Base-by-base conservation (phyloP, 2,113 vertebrate genomes). In the Eulemur macaco region DNA sequence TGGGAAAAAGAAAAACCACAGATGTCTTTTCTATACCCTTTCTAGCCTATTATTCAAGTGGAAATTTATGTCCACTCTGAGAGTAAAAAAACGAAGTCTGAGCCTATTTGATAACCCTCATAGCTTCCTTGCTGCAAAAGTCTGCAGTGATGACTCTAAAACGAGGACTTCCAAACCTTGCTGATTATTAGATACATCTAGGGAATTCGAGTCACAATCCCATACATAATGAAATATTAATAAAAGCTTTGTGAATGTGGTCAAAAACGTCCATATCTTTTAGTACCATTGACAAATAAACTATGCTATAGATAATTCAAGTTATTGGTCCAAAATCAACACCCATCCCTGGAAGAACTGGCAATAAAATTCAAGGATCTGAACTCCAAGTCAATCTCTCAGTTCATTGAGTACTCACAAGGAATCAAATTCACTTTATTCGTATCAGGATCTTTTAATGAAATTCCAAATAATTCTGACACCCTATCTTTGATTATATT, bases 381-480 rank as follows among this genome's bases (percentile, higher is more conserved):
- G 1, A 15, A 78, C 5, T 82, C 3, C 1, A 29, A 8, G 25
- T 91, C 8, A 64, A 56, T 23, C 18, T 88, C 37, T 86, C 6
- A 69, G 52, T 89, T 94, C 4, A 56, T 29, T 42, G 34, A 76
- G n/a, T 45, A 64, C 21, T 10, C 37, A 64, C 1, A 74, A 84
- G 17, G 13, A 81, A 68, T 83, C 7, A 81, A 50, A 84, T 66
- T 42, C 12, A 64, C 12, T 84, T 92, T 76, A 81, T 68, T 95
- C 31, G 64, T n/a, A 66, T 74, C 17, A 77, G n/a, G 25, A 87
- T 6, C 0, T 84, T 87, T 89, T 80, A 92, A 50, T 80, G 34
- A 2, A 86, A 91, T 92, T 94, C 29, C 39, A 92, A 91, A 89
- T 47, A 93, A 92, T 50, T 71, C 60, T 71, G 25, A 63, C 9